Percentiles rank a stretch among this genome's conserved stretches.
Evolutionary conservation across 2,888 invertebrate species (phyloP).

Genomic region (Nezara viridula): DNA sequence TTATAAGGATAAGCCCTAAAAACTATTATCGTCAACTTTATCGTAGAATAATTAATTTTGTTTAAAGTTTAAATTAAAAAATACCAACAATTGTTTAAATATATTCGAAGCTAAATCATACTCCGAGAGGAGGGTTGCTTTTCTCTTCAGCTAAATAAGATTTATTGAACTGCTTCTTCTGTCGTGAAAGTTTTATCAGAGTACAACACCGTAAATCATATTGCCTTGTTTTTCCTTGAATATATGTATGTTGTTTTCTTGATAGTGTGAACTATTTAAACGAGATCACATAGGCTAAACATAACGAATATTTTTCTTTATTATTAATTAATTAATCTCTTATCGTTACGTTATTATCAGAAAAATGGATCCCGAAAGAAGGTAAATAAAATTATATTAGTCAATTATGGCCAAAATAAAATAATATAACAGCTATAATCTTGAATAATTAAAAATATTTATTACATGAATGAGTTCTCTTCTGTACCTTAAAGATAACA

Average conservation of each 20-base stretch:
- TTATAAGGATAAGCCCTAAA: too few species aligned
- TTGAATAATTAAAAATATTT: too few species aligned
- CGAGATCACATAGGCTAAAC: background rate
- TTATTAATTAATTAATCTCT: too few species aligned
- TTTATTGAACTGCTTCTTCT: slow-evolving; percentile 4
- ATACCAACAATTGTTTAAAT: background rate
- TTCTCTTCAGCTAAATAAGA: background rate
- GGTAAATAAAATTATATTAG: too few species aligned
- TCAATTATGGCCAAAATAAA: too few species aligned
- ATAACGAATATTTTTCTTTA: too few species aligned
- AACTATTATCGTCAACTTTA: too few species aligned
- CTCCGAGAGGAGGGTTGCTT: background rate
- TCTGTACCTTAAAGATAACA: too few species aligned
- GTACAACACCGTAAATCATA: background rate
- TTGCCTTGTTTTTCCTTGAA: background rate
- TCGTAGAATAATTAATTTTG: background rate
- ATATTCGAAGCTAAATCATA: background rate
- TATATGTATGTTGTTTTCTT: background rate
- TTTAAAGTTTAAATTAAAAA: background rate
- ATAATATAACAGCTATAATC: too few species aligned
- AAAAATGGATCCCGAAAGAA: too few species aligned
- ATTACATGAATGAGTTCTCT: too few species aligned
- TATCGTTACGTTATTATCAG: too few species aligned
- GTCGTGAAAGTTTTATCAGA: background rate
- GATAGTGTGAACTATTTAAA: background rate